phyloP scores from a whole-genome alignment of 2,888 invertebrate genomes.

The Thereva unica region DNA sequence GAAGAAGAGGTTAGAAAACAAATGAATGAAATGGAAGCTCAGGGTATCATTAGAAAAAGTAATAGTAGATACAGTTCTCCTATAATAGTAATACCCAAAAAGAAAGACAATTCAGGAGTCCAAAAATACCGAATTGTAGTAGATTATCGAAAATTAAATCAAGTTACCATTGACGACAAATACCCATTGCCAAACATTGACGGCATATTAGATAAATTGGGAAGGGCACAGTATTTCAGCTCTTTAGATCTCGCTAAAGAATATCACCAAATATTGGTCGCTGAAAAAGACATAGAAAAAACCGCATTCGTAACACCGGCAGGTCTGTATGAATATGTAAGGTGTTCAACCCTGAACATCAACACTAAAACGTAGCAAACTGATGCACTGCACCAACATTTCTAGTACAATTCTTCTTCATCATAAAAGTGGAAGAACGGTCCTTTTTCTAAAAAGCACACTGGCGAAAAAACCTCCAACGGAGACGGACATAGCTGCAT shows the following conservation, averaged over 20 bases:
- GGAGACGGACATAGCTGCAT: no score
- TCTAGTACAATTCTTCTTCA: no score
- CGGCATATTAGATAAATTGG: no score
- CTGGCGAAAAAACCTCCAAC: no score
- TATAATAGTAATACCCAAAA: slow-evolving; percentile 39
- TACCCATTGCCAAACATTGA: slow-evolving; percentile 41
- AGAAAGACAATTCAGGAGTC: no score
- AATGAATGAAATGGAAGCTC: no score
- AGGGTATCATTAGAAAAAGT: no score
- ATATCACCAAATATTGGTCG: slow-evolving; percentile 36
- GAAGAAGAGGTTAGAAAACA: slow-evolving; percentile 23
- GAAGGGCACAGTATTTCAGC: slow-evolving; percentile 41
- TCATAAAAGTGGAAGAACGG: no score
- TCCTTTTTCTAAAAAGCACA: no score
- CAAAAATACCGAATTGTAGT: slow-evolving; percentile 40
- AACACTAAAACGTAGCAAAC: no score
- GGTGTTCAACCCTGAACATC: no score
- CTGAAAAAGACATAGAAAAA: slow-evolving; percentile 40
- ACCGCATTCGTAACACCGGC: slow-evolving; percentile 38
- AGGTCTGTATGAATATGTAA: slow-evolving; percentile 35
- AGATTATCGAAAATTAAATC: slow-evolving; percentile 41
- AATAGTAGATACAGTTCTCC: slow-evolving; percentile 37
- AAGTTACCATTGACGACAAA: slow-evolving; percentile 40
- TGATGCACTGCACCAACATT: no score
- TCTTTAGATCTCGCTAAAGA: slow-evolving; percentile 41